Evolutionary conservation across 2,797 vertebrate species (phyloP).

Genomic region (Stomatorhinus walkeri): DNA sequence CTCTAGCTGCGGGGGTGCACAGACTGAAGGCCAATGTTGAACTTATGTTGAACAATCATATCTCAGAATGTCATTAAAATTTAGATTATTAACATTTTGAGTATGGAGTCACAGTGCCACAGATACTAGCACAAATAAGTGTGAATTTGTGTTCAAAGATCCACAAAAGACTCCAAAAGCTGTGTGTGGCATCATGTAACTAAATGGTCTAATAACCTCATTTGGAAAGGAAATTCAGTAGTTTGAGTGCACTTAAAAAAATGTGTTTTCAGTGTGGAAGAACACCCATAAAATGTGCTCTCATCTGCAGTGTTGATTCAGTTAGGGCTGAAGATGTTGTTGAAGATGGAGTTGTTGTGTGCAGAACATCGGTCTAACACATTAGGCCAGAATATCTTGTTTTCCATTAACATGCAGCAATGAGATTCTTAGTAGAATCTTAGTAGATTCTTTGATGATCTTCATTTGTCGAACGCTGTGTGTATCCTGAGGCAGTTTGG

Average conservation of each 20-base stretch:
- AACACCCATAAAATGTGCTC: background rate
- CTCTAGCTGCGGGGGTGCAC: background rate
- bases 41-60: background rate
- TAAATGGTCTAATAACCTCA: slow-evolving; percentile 57
- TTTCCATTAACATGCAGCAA: slow-evolving; percentile 55
- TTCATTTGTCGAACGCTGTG: slow-evolving; percentile 44
- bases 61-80: background rate
- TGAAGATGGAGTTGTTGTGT: slow-evolving; percentile 37
- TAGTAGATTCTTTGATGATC: background rate
- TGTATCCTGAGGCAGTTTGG: slow-evolving; percentile 71
- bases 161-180: slow-evolving; percentile 21
- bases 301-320: slow-evolving; percentile 34
- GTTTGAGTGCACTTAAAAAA: background rate
- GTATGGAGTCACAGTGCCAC: slow-evolving; percentile 52
- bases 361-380: slow-evolving; percentile 49
- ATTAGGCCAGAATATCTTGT: slow-evolving; percentile 21
- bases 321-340: slow-evolving; percentile 34
- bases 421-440: slow-evolving; percentile 45
- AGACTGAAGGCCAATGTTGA: slow-evolving; percentile 14
- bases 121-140: slow-evolving; percentile 41
- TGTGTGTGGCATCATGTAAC: slow-evolving; percentile 45
- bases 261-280: background rate
- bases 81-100: slow-evolving; percentile 26
- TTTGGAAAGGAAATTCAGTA: slow-evolving; percentile 35
- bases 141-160: slow-evolving; percentile 38